These are phyloP conservation scores for Mimumesa dahlbomi DNA, from an alignment of 2,888 invertebrate genomes.

Conservation along the genomic window DNA sequence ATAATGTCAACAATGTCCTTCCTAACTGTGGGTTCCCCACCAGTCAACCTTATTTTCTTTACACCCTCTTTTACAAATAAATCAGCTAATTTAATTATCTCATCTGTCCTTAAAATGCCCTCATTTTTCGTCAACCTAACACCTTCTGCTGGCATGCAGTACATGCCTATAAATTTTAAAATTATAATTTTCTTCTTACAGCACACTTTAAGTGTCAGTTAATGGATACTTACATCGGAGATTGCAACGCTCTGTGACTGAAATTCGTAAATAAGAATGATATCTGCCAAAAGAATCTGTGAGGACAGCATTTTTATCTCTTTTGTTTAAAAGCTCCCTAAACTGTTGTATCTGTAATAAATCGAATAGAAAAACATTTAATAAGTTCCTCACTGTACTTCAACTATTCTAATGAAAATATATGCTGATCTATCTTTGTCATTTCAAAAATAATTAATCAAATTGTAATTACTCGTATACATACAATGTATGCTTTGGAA, in stretches of 20 bases:
- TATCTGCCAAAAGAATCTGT: constrained; percentile 92
- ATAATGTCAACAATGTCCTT: constrained; percentile 92
- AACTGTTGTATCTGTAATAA: constrained; percentile 73
- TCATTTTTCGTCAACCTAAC: constrained; percentile 89
- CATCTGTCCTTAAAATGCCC: constrained; percentile 89
- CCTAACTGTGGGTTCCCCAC: constrained; percentile 97
- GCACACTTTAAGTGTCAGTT: neutral
- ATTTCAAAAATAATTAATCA: neutral
- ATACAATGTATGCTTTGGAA: neutral
- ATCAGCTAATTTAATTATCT: constrained; percentile 89
- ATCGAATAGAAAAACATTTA: too few relatives aligned
- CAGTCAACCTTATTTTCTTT: constrained; percentile 95
- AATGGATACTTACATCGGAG: constrained; percentile 95
- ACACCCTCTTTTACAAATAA: constrained; percentile 95
- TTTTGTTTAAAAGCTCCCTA: constrained; percentile 61
- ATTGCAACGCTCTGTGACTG: constrained; percentile 97
- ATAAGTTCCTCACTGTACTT: neutral
- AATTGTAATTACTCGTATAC: neutral
- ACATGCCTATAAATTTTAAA: constrained; percentile 85
- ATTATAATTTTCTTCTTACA: neutral
- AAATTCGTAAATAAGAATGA: constrained; percentile 97
- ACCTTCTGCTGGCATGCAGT: constrained; percentile 99
- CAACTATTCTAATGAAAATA: neutral
- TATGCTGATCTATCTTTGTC: neutral
- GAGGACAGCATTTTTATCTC: constrained; percentile 77